Evolutionary conservation across 2,888 invertebrate species (phyloP), one percentile per base, ranked within the genome.

Genomic region (Sphinx pinastri): DNA sequence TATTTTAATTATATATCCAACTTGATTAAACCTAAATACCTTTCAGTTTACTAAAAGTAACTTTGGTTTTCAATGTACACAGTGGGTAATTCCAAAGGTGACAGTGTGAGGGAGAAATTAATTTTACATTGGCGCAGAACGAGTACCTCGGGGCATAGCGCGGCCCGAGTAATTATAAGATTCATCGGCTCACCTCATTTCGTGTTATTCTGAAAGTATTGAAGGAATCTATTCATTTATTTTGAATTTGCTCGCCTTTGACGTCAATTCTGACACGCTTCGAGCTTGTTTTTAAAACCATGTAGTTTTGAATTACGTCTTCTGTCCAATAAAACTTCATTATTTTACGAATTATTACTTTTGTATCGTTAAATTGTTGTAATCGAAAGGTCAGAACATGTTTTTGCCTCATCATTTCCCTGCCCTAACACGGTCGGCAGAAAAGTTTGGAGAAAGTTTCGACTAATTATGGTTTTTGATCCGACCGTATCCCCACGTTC

Each of bases 101-200:
- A 69, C 74, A 69, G 71, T 74, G 76, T 81, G 76, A 76, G 74
- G 75, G 78, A 75, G 77, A 87, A 87, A 88, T 88, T 87, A 86
- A 88, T 88, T 85, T 87, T 81, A 82, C 84, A 84, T 81, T 77
- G 79, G 76, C 73, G 77, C 71, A 71, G 78, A 73, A 80, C 54
- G 38, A 16, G 12, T 63, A 75, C 71, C 81, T 72, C 68, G 72
- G 79, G 81, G 81, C 76, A 68, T 71, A 72, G 73, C 77, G 75
- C 75, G 75, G 12, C 45, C 45, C 81, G 77, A 81, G 82, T 86
- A 86, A 87, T 87, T 87, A 86, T 85, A 84, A 83, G 81, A 82
- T 83, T 81, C 80, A 81, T 81, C 77, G 80, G 75, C 78, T 80
- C 77, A 75, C 77, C 79, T 79, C 75, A 78, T 79, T 82, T 77